phyloP scores from a whole-genome alignment of 1,140 invertebrate genomes.

The Trachelipus rathkii region DNA sequence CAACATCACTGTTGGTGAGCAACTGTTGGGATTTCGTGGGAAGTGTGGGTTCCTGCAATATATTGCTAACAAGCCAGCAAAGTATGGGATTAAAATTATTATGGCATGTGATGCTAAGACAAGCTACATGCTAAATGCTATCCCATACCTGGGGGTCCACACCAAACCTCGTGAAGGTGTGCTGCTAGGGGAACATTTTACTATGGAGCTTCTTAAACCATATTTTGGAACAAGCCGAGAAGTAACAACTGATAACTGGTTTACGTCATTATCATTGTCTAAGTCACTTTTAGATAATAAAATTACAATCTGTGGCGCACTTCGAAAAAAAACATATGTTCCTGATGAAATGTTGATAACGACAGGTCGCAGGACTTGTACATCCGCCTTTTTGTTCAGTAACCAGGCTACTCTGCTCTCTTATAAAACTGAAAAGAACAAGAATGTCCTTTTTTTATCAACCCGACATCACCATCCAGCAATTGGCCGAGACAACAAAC shows the following conservation, averaged over 20 bases:
- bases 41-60: slow-evolving; percentile 26
- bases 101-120: not conserved
- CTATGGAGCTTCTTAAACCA: too few relatives aligned
- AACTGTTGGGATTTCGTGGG: slow-evolving; percentile 26
- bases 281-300: not conserved
- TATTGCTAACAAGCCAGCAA: slow-evolving; percentile 23
- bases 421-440: slow-evolving; percentile 38
- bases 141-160: slow-evolving; percentile 6
- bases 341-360: slow-evolving; percentile 10
- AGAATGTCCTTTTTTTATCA: slow-evolving; percentile 39
- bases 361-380: not conserved
- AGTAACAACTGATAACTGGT: slow-evolving; percentile 24
- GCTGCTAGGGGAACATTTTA: slow-evolving; percentile 5
- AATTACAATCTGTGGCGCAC: slow-evolving; percentile 13
- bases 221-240: slow-evolving; percentile 7
- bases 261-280: slow-evolving; percentile 17
- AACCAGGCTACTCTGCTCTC: slow-evolving; percentile 41
- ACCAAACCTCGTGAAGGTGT: not conserved
- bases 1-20: slow-evolving; percentile 34
- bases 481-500: slow-evolving; percentile 32
- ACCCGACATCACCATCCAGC: slow-evolving; percentile 38
- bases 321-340: slow-evolving; percentile 18
- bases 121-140: slow-evolving; percentile 7
- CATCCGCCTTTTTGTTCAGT: slow-evolving; percentile 30
- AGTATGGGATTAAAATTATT: slow-evolving; percentile 16